Conservation (phyloP, 2,888 invertebrate genomes). For the Petrolisthes cinctipes region DNA sequence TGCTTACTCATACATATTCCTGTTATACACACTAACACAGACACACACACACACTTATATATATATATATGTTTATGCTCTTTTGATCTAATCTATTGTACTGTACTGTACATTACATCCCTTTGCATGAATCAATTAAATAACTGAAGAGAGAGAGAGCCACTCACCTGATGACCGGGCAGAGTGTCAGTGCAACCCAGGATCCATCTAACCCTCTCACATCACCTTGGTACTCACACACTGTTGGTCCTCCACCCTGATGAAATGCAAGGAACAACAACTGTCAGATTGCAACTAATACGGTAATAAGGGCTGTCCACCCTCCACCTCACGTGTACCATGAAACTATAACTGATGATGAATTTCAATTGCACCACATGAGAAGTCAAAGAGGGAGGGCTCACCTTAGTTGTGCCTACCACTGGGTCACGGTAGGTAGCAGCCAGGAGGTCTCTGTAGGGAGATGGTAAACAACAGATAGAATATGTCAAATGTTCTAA, state of each 20-base stretch:
- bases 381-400: not conserved
- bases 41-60: not conserved
- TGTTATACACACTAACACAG: too few relatives aligned
- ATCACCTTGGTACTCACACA: conserved; percentile 5
- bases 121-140: not conserved
- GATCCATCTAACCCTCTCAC: not conserved
- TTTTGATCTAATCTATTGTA: not conserved
- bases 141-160: not conserved
- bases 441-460: not conserved
- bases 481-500: too few relatives aligned
- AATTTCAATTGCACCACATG: too few relatives aligned
- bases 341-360: not conserved
- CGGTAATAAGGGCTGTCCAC: too few relatives aligned
- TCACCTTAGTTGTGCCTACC: not conserved
- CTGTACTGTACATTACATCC: not conserved
- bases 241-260: not conserved
- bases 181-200: not conserved
- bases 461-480: too few relatives aligned
- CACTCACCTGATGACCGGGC: not conserved
- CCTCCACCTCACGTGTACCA: not conserved
- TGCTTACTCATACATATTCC: too few relatives aligned
- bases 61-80: not conserved
- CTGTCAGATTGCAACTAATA: too few relatives aligned
- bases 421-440: not conserved
- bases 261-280: not conserved